Evolutionary conservation across 2,113 vertebrate species (phyloP).

Genomic region (Chaetura pelagica): DNA sequence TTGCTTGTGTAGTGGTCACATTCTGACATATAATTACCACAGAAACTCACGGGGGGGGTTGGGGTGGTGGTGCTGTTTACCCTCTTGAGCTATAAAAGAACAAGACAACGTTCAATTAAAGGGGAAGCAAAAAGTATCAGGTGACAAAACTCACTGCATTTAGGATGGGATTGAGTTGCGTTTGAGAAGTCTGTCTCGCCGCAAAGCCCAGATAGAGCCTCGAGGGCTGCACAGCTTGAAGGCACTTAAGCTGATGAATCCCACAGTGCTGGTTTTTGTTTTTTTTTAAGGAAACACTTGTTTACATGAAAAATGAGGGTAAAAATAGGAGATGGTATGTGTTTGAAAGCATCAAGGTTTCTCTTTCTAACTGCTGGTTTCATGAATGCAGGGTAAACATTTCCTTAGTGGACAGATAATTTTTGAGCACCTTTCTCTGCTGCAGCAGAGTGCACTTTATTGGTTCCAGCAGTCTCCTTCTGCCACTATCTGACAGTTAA

Average conservation of each 20-base stretch:
- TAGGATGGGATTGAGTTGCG: not conserved
- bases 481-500: not conserved
- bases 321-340: not conserved
- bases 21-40: conserved; percentile 22
- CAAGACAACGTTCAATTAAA: conserved; percentile 34
- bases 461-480: not conserved
- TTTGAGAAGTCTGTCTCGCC: not conserved
- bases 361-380: not conserved
- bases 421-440: not conserved
- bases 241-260: not conserved
- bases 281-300: not conserved
- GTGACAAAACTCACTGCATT: not conserved
- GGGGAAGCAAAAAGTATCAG: conserved; percentile 8
- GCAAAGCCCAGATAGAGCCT: not conserved
- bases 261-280: not conserved
- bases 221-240: not conserved
- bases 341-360: not conserved
- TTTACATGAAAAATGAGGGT: not conserved
- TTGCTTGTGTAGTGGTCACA: conserved; percentile 52
- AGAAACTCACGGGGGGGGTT: not conserved
- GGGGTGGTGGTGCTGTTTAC: conserved; percentile 10
- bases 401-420: not conserved
- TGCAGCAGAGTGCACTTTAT: not conserved
- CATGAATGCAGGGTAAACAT: not conserved
- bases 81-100: conserved; percentile 36